Base-by-base conservation (phyloP, 2,113 vertebrate species). In the Ptilonorhynchus violaceus region DNA sequence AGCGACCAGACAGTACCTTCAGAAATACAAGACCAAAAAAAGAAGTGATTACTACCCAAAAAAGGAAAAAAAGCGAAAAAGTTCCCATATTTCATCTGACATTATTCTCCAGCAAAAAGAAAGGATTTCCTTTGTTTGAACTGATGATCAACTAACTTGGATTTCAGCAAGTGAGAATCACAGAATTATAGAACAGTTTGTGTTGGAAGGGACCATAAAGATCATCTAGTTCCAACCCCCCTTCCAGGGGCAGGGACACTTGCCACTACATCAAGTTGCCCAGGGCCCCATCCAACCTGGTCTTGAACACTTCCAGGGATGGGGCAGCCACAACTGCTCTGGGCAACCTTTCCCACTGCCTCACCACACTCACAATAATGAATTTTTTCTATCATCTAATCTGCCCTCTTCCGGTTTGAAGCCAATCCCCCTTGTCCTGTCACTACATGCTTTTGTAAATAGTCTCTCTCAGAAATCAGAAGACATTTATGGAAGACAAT, bases 81-180 rank as follows among this genome's bases (percentile, higher is more conserved):
- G 2, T 25, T 53, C 4, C 16, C 4, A 0, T 35, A 49, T 64
- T 63, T 52, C 11, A 49, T 67, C n/a, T 35, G 7, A 24, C 13
- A 16, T 27, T 64, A 27, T 28, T 72, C 44, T 68, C 27, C 25
- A 39, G 33, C 6, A 49, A 49, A 90, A 58, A 74, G 28, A 78
- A 76, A 70, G 28, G 20, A 8, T 52, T 42, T 33, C 30, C 6
- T 3, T 7, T 19, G 16, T n/a, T 67, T 63, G 25, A 81, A 31
- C 4, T 16, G 25, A 16, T 44, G 33, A 63, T 59, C 56, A 55
- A 13, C 12, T 53, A 58, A 30, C 15, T 41, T 15, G 15, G 19
- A 62, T 67, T 47, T 78, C 55, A 68, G 35, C 41, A 83, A 56
- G n/a, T 14, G 39, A 67, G 52, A 69, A 28, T 42, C 15, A 39